Conservation (phyloP, 2,797 vertebrate genomes). For the Schizothorax lantsangensis region DNA sequence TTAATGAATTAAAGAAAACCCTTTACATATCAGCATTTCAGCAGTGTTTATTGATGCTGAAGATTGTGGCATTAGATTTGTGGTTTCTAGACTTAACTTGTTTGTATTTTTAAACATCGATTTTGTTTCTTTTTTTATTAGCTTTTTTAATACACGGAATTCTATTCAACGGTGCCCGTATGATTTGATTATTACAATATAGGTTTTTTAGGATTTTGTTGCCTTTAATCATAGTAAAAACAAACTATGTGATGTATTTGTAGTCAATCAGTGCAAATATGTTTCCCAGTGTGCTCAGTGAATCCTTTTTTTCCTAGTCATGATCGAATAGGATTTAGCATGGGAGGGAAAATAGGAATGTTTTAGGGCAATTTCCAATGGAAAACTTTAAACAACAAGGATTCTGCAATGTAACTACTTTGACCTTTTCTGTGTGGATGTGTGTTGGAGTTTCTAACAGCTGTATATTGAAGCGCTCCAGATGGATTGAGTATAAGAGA, state of each 20-base stretch:
- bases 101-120: slow-evolving; percentile 35
- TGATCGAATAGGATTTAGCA: slow-evolving; percentile 34
- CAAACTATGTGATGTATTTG: slow-evolving; percentile 67
- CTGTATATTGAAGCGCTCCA: slow-evolving; percentile 34
- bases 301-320: not conserved
- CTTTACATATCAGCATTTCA: slow-evolving; percentile 60
- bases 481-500: slow-evolving; percentile 42
- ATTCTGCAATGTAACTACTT: slow-evolving; percentile 20
- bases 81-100: slow-evolving; percentile 44
- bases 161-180: slow-evolving; percentile 41
- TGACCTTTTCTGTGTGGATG: slow-evolving; percentile 6
- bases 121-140: slow-evolving; percentile 59
- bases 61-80: slow-evolving; percentile 46
- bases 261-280: slow-evolving; percentile 27
- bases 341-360: slow-evolving; percentile 28
- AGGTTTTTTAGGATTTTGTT: slow-evolving; percentile 68
- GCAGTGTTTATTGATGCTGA: slow-evolving; percentile 36
- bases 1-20: slow-evolving; percentile 41
- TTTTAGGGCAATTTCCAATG: slow-evolving; percentile 21
- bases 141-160: slow-evolving; percentile 62
- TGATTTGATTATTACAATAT: slow-evolving; percentile 53
- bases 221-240: slow-evolving; percentile 74
- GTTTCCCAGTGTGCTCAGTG: not conserved
- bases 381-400: slow-evolving; percentile 21
- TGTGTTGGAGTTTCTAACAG: slow-evolving; percentile 27